Evolutionary conservation across 2,113 vertebrate genomes (phyloP).

Genomic region (Paracanthobrama guichenoti): DNA sequence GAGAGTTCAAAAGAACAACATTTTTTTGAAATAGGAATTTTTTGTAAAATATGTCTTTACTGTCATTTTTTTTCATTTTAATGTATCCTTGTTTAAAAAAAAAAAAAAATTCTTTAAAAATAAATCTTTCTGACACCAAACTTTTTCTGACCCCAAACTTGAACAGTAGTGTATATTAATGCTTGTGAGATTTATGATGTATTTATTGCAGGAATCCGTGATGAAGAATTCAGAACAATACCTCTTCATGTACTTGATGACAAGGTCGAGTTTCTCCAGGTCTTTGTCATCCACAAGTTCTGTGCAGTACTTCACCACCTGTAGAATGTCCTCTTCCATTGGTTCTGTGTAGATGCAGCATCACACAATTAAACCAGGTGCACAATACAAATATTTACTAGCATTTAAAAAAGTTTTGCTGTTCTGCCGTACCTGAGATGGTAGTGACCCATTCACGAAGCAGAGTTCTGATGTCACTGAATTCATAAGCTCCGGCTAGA

Average conservation of each 20-base stretch:
- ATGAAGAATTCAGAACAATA: conserved; percentile 35
- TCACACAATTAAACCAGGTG: neutral
- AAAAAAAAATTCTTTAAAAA: too few species aligned
- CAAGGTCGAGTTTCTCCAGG: conserved; percentile 92
- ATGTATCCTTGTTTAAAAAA: too few species aligned
- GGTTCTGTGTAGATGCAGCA: conserved; percentile 78
- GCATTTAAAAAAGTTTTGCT: neutral
- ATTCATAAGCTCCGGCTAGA: conserved; percentile 90
- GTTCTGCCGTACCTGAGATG: conserved; percentile 74
- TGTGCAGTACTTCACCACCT: conserved; percentile 97
- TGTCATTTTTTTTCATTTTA: too few species aligned
- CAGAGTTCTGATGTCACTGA: conserved; percentile 87
- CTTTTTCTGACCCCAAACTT: neutral
- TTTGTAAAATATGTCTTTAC: too few species aligned
- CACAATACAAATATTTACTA: neutral
- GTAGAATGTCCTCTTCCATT: conserved; percentile 98
- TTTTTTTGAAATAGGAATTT: too few species aligned
- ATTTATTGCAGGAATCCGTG: neutral
- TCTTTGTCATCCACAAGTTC: conserved; percentile 97
- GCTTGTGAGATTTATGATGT: neutral
- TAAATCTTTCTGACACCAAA: neutral
- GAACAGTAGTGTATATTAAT: neutral
- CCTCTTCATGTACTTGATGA: conserved; percentile 99
- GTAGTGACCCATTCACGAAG: conserved; percentile 95
- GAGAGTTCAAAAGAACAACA: too few species aligned